Conservation (phyloP, 53 echinoderm and acorn worm genomes). For the Henricia sp. region DNA sequence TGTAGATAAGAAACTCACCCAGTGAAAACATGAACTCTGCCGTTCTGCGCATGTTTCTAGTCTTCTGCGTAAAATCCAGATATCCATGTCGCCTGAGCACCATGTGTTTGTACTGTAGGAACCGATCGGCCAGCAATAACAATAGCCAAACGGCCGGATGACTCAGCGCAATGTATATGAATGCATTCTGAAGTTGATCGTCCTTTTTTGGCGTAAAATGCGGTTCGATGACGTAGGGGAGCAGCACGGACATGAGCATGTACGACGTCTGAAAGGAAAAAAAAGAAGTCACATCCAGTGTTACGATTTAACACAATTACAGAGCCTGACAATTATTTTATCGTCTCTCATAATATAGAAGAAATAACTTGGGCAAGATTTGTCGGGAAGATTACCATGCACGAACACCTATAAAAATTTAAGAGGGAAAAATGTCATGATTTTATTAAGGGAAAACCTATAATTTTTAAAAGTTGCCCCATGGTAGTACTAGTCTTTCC, state of each 20-base stretch:
- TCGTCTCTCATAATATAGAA: too few species aligned
- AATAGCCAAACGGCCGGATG: constrained; percentile 68
- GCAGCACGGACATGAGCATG: not conserved
- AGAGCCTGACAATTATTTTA: too few species aligned
- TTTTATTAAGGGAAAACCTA: too few species aligned
- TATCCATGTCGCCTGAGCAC: constrained; percentile 76
- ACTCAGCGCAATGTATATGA: constrained; percentile 17
- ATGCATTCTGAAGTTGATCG: constrained; percentile 12
- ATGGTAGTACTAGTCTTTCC: too few species aligned
- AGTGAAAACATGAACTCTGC: constrained; percentile 72
- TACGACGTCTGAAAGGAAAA: constrained; percentile 12
- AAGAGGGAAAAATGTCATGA: too few species aligned
- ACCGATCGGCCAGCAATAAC: constrained; percentile 68
- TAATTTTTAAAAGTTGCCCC: too few species aligned
- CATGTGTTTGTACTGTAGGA: constrained; percentile 73
- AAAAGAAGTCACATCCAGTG: too few species aligned
- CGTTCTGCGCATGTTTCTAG: constrained; percentile 67
- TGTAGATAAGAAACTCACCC: too few species aligned
- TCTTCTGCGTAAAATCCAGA: constrained; percentile 82
- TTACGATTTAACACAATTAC: too few species aligned
- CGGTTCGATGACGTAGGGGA: constrained; percentile 47
- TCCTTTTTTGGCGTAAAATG: not conserved
- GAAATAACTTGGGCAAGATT: too few species aligned
- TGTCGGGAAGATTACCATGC: too few species aligned
- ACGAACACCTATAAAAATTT: too few species aligned